phyloP scores from a whole-genome alignment of 2,113 vertebrate genomes.

The Corapipo altera region DNA sequence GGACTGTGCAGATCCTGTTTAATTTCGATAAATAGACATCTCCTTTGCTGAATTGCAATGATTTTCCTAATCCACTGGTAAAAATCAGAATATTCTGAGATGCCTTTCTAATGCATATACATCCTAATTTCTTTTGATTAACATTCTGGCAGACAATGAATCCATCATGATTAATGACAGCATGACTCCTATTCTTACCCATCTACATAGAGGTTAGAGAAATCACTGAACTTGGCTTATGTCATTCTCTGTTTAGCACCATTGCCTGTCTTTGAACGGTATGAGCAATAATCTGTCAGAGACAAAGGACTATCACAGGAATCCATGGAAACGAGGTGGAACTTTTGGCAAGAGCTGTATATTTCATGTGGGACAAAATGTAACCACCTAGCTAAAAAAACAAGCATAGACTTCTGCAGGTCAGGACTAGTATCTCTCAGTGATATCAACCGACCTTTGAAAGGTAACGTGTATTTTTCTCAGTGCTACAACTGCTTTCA shows the following conservation, averaged over 20 bases:
- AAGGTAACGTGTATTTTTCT: background rate
- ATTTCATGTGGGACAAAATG: conserved; percentile 19
- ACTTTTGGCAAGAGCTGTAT: background rate
- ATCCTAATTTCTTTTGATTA: conserved; percentile 24
- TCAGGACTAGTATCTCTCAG: background rate
- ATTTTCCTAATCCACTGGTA: background rate
- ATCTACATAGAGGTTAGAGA: background rate
- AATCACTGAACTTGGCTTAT: conserved; percentile 43
- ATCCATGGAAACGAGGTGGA: conserved; percentile 46
- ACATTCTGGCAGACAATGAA: background rate
- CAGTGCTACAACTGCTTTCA: background rate
- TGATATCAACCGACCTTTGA: background rate
- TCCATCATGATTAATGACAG: conserved; percentile 32
- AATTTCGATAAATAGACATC: conserved; percentile 15
- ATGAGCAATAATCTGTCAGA: conserved; percentile 48
- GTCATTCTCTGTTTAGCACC: conserved; percentile 38
- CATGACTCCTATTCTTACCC: background rate
- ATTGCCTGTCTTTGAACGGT: background rate
- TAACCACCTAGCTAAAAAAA: background rate
- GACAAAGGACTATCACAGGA: conserved; percentile 32
- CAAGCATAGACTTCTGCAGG: background rate
- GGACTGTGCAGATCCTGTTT: conserved; percentile 1
- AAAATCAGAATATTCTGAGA: background rate
- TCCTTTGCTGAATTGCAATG: background rate
- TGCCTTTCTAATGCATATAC: background rate